Evolutionary conservation across 1,140 invertebrate species (phyloP).

Genomic region (Plodia interpunctella): DNA sequence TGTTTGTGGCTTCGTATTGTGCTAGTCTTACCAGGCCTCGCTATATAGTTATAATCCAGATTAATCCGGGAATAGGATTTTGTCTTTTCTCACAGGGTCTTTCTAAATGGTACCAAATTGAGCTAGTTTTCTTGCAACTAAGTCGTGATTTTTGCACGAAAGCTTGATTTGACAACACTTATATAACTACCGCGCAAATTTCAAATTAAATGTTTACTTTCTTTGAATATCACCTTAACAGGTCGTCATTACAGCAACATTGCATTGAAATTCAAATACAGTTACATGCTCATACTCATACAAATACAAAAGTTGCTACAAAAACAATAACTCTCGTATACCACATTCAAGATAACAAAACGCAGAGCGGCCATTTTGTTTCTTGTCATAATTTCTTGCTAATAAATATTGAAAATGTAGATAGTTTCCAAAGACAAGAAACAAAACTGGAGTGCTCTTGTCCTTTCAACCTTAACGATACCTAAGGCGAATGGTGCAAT

Average conservation of each 20-base stretch:
- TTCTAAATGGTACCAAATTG: neutral
- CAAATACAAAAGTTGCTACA: neutral
- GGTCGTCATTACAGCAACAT: neutral
- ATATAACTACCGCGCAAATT: neutral
- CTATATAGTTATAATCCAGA: neutral
- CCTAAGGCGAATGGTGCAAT: neutral
- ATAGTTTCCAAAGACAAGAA: neutral
- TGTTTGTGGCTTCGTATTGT: conserved; percentile 12
- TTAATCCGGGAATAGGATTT: neutral
- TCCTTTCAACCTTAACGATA: conserved; percentile 5
- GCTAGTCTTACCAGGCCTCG: conserved; percentile 2
- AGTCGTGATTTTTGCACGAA: neutral
- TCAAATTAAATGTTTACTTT: neutral
- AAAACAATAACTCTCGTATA: conserved; percentile 2
- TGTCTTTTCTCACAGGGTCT: neutral
- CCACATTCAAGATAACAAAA: neutral
- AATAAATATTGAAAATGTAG: conserved; percentile 7
- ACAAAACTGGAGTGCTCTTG: neutral
- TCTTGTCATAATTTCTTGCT: conserved; percentile 4
- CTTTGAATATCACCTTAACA: neutral
- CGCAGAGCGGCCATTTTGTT: neutral
- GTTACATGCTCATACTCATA: neutral
- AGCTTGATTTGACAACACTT: neutral
- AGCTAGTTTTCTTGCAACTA: neutral
- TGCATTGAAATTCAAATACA: conserved; percentile 1